These are phyloP conservation scores for Fregetta grallaria DNA, from an alignment of 2,113 vertebrate genomes.

Conservation along the genomic window DNA sequence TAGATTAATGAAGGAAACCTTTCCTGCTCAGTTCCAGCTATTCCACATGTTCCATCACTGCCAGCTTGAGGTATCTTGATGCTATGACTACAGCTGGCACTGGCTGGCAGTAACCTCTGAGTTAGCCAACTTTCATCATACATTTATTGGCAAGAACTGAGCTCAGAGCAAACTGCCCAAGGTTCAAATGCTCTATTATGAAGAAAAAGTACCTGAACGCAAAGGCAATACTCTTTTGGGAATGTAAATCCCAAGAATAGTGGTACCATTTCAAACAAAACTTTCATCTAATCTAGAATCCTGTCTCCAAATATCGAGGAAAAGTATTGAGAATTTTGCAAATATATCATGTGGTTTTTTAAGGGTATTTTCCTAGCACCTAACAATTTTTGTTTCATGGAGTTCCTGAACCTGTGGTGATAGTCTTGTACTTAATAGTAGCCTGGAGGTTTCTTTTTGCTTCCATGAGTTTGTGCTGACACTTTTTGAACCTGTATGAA, in stretches of 20 bases:
- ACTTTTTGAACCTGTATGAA: neutral
- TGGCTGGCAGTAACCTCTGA: neutral
- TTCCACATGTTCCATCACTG: neutral
- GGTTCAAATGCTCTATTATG: neutral
- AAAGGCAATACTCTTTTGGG: neutral
- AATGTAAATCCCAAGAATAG: neutral
- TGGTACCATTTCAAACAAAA: neutral
- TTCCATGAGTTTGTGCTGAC: neutral
- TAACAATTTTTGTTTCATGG: neutral
- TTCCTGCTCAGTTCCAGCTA: neutral
- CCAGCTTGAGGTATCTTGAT: neutral
- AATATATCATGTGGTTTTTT: neutral
- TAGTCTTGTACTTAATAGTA: neutral
- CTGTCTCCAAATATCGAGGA: neutral
- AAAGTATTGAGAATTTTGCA: neutral
- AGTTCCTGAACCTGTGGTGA: neutral
- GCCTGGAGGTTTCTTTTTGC: neutral
- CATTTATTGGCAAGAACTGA: neutral
- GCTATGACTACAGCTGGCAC: neutral
- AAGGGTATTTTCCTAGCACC: neutral
- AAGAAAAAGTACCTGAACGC: neutral
- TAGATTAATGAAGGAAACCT: neutral
- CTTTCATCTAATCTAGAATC: neutral
- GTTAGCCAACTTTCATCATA: neutral
- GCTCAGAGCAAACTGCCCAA: neutral